These are phyloP conservation scores for Julus scandinavius DNA, from an alignment of 2,888 invertebrate species.

Conservation along the genomic window DNA sequence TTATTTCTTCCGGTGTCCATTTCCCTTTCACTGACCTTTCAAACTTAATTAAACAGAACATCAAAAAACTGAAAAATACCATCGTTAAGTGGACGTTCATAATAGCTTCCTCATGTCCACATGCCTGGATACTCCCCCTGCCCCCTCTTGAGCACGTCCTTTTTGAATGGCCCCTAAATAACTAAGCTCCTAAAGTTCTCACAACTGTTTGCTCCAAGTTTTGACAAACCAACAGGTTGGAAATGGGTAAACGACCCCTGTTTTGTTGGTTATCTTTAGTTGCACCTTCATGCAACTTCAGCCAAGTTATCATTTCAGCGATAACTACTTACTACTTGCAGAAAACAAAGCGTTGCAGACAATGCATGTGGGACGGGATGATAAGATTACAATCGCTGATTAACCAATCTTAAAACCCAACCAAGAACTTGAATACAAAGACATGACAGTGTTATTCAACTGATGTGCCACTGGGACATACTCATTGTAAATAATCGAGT, in stretches of 20 bases:
- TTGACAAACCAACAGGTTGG: not conserved
- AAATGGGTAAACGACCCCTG: not conserved
- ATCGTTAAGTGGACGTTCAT: too few species aligned
- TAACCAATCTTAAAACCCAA: not conserved
- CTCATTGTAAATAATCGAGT: too few species aligned
- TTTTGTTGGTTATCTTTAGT: slow-evolving; percentile 1
- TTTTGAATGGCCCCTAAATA: not conserved
- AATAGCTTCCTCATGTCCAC: too few species aligned
- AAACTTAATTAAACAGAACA: too few species aligned
- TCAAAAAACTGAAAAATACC: too few species aligned
- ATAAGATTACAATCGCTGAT: not conserved
- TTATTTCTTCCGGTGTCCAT: too few species aligned
- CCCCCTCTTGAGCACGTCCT: not conserved
- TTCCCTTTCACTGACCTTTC: too few species aligned
- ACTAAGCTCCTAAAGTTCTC: not conserved
- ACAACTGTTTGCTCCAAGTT: too few species aligned
- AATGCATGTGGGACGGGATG: not conserved
- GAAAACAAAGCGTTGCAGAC: not conserved
- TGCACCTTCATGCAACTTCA: not conserved
- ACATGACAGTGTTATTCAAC: too few species aligned
- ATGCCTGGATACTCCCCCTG: too few species aligned
- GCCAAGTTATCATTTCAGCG: not conserved
- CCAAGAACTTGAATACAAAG: too few species aligned
- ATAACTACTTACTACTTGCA: not conserved
- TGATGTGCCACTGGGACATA: too few species aligned